Conservation (phyloP, 2,888 invertebrate species). For the Meteorus colon region DNA sequence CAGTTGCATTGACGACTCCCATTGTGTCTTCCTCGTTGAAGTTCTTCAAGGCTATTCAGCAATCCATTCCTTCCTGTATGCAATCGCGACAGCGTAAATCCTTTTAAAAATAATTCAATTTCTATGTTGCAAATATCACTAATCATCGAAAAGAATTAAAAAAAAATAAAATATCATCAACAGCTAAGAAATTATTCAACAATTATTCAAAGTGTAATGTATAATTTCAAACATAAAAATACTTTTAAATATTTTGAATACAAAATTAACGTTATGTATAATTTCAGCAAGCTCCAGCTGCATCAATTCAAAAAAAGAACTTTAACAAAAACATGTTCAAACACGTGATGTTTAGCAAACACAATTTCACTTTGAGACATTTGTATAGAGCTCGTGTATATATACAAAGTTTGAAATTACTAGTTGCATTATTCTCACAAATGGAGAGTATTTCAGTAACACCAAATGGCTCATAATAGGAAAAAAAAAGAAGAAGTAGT, state of each 20-base stretch:
- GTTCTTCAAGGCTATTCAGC: conserved; percentile 54
- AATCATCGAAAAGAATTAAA: conserved; percentile 8
- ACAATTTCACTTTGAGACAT: conserved; percentile 11
- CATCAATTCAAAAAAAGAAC: not conserved
- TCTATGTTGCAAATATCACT: conserved; percentile 29
- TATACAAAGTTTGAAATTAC: not conserved
- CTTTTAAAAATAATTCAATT: conserved; percentile 42
- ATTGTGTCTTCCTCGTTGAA: conserved; percentile 50
- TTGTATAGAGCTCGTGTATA: not conserved
- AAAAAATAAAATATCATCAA: not conserved
- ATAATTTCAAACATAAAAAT: not conserved
- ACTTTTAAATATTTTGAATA: not conserved
- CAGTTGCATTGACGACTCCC: conserved; percentile 55
- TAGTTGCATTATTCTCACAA: not conserved
- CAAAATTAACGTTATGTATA: not conserved
- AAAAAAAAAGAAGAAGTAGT: not conserved
- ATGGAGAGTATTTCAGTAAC: not conserved
- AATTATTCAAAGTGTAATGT: not conserved
- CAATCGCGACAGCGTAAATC: conserved; percentile 25
- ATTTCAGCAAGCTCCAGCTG: not conserved
- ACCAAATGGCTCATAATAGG: not conserved
- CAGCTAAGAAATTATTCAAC: not conserved
- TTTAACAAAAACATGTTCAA: not conserved
- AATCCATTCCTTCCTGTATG: conserved; percentile 56
- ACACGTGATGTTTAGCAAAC: conserved; percentile 44